A percentile compares a stretch with the other conserved stretches of the same genome.
These are phyloP conservation scores for Pitta sordida DNA, from an alignment of 2,113 vertebrate species.

Conservation along the genomic window DNA sequence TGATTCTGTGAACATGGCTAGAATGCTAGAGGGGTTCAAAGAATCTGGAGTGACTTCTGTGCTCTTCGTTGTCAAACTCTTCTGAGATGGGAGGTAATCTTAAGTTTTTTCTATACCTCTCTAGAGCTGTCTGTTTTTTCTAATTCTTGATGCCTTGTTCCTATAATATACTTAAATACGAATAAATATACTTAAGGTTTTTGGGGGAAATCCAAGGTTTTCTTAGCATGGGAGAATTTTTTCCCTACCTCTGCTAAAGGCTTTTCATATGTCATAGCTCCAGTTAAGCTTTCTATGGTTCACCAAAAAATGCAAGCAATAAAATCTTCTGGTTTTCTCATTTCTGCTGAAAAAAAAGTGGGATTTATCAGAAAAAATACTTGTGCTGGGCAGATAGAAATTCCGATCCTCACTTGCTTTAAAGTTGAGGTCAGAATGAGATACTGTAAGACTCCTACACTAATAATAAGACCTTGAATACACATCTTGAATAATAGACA, in stretches of 20 bases:
- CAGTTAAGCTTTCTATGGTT: background rate
- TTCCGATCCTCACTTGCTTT: background rate
- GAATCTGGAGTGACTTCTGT: background rate
- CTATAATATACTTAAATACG: no score
- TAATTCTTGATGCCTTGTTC: background rate
- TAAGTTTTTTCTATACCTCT: background rate
- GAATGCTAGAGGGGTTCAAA: background rate
- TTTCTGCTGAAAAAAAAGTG: background rate
- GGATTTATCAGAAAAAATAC: background rate
- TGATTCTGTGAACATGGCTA: background rate
- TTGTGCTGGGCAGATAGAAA: background rate
- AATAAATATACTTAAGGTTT: background rate
- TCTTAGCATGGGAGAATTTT: background rate
- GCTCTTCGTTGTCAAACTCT: background rate
- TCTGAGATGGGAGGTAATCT: background rate
- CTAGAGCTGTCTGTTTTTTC: background rate
- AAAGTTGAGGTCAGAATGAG: constrained; percentile 1
- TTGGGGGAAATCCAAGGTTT: background rate
- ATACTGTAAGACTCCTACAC: background rate
- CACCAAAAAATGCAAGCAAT: background rate
- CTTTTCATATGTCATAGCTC: background rate
- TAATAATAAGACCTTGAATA: constrained; percentile 31
- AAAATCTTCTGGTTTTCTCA: background rate
- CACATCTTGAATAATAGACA: constrained; percentile 26
- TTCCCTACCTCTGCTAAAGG: background rate